Conservation (phyloP, 2,113 vertebrate genomes). For the Phoxinus phoxinus region DNA sequence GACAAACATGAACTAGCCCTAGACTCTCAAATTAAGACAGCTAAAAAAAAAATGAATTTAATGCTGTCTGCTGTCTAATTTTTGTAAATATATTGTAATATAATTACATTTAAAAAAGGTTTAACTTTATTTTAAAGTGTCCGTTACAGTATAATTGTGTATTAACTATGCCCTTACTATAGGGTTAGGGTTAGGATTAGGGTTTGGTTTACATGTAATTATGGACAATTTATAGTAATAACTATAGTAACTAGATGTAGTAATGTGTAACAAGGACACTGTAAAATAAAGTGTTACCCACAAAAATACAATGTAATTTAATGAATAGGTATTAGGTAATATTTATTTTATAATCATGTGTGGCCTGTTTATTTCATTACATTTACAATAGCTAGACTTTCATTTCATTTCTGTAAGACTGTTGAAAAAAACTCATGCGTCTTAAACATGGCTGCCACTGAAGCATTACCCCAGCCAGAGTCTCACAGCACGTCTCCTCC, state of each 20-base stretch:
- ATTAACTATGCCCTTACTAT: no score
- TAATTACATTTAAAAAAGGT: background rate
- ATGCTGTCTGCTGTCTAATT: background rate
- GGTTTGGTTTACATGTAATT: no score
- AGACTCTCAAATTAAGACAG: background rate
- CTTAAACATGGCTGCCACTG: constrained; percentile 21
- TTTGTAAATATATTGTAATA: background rate
- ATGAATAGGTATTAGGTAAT: background rate
- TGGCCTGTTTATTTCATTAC: background rate
- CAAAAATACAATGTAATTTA: background rate
- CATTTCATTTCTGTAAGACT: background rate
- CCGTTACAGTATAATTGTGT: no score
- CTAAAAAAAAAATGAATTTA: background rate
- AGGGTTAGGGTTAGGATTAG: no score
- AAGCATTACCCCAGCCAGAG: constrained; percentile 14
- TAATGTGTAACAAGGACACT: no score
- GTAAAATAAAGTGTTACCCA: no score
- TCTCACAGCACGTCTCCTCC: constrained; percentile 50
- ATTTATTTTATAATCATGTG: background rate
- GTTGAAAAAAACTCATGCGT: background rate
- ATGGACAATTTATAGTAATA: no score
- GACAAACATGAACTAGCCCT: background rate
- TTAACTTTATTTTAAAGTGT: no score
- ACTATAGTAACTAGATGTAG: no score
- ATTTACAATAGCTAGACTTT: background rate